Base-by-base conservation (phyloP, 2,113 vertebrate genomes). In the Campylomormyrus numenius region DNA sequence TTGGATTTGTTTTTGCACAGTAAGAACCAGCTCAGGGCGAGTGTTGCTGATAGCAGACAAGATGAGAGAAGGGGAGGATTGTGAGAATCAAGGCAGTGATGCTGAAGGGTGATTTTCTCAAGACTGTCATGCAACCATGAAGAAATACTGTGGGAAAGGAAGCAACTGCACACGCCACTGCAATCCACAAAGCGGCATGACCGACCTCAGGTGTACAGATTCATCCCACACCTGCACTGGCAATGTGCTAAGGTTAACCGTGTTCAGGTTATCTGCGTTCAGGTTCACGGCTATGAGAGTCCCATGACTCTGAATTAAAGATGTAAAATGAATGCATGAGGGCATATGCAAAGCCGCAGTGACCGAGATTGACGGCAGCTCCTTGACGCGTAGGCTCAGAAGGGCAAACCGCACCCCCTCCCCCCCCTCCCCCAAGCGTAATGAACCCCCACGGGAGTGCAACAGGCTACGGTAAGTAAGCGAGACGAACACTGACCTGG, bases 1-100 rank as follows among this genome's bases (percentile, higher is more conserved):
- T 39, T 39, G 39, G 52, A 88, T 88, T 46, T 88, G 19, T 88
- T 88, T 45, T 46, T 88, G 53, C 87, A 88, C 35, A 66, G 27
- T n/a, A 53, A 88, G 87, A 58, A 39, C 35, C 35, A 11, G 53
- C 17, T 88, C 8, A 39, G 19, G 52, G 52, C 1, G 1, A 66
- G 53, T 45, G 39, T 9, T 24, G 53, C 31, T 62, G 21, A 2
- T 19, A 46, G 35, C 53, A 45, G 42, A 58, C 39, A 19, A 66
- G 56, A 88, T 46, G 35, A 88, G 13, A 88, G 21, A 39, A n/a
- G 39, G 27, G 85, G 27, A n/a, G n/a, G 11, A 13, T 39, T 24
- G 35, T 88, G 87, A 88, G 52, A 80, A 42, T 86, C 3, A 31
- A 11, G 35, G 35, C 50, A 66, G 52, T 46, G 35, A 88, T 21